These are phyloP conservation scores for Bhutanitis thaidina DNA, from an alignment of 2,888 invertebrate genomes.

Conservation along the genomic window DNA sequence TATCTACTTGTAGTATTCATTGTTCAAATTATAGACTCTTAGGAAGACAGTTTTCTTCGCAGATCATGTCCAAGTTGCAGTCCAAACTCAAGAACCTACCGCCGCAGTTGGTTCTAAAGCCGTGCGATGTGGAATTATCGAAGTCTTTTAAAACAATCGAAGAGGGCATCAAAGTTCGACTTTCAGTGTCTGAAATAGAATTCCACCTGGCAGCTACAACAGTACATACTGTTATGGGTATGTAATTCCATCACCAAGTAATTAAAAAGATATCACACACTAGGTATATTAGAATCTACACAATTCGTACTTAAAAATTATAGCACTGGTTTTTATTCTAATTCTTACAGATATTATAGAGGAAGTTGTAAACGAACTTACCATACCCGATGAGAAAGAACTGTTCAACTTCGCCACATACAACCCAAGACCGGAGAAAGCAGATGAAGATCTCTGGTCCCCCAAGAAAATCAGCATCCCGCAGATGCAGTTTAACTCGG, in stretches of 20 bases:
- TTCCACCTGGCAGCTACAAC: slow-evolving; percentile 86
- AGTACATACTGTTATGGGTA: slow-evolving; percentile 84
- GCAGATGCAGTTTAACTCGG: slow-evolving; percentile 43
- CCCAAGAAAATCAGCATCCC: slow-evolving; percentile 81
- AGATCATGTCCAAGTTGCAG: slow-evolving; percentile 79
- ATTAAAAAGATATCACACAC: too few relatives aligned
- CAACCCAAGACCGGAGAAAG: slow-evolving; percentile 54
- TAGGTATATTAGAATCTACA: too few relatives aligned
- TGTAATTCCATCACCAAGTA: slow-evolving; percentile 27
- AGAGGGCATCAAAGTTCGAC: slow-evolving; percentile 83
- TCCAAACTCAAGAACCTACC: slow-evolving; percentile 72
- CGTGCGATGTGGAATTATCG: slow-evolving; percentile 85
- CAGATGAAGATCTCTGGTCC: slow-evolving; percentile 85
- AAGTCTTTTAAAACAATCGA: slow-evolving; percentile 81
- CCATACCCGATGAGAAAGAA: slow-evolving; percentile 70
- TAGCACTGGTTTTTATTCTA: too few relatives aligned
- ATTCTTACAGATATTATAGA: slow-evolving; percentile 68
- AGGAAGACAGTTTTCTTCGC: slow-evolving; percentile 3
- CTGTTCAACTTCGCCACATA: slow-evolving; percentile 66
- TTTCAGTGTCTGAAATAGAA: slow-evolving; percentile 84
- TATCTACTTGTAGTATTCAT: too few relatives aligned
- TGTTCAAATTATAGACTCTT: too few relatives aligned
- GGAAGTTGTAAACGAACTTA: slow-evolving; percentile 62
- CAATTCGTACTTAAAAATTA: too few relatives aligned
- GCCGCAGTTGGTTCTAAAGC: slow-evolving; percentile 82